phyloP scores from a whole-genome alignment of 2,888 invertebrate genomes.

The Drosophila borborema region DNA sequence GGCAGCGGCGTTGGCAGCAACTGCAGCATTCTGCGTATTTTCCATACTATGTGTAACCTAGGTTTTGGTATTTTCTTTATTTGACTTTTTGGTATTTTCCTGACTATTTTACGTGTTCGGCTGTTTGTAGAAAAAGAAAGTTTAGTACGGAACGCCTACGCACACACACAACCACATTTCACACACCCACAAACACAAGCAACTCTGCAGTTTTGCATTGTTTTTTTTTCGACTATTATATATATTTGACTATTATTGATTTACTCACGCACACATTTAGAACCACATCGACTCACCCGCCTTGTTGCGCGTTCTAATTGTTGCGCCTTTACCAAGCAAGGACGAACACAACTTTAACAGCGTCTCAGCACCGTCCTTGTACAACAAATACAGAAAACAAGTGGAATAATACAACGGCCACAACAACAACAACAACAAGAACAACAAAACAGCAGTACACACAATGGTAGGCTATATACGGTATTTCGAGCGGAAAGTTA shows the following conservation, averaged over 20 bases:
- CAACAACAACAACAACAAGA: slow-evolving; percentile 23
- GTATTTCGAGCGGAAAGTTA: slow-evolving; percentile 6
- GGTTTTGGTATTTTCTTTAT: slow-evolving; percentile 40
- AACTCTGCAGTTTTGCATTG: slow-evolving; percentile 12
- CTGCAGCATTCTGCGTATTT: slow-evolving; percentile 62
- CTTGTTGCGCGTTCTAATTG: slow-evolving; percentile 74
- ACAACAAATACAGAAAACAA: slow-evolving; percentile 42
- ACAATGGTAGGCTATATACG: slow-evolving; percentile 1
- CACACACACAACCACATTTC: slow-evolving; percentile 16
- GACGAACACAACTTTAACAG: slow-evolving; percentile 49
- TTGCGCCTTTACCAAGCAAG: slow-evolving; percentile 67
- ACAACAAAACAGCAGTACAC: slow-evolving; percentile 4
- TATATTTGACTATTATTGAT: slow-evolving; percentile 4
- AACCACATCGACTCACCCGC: slow-evolving; percentile 42
- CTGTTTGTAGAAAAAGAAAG: slow-evolving; percentile 75
- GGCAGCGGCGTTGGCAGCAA: slow-evolving; percentile 26
- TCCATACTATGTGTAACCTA: slow-evolving; percentile 63
- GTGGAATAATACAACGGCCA: slow-evolving; percentile 13
- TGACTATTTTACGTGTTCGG: slow-evolving; percentile 26
- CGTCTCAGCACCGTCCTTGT: slow-evolving; percentile 56
- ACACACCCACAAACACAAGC: slow-evolving; percentile 23
- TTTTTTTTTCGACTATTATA: not conserved
- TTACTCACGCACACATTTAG: slow-evolving; percentile 22
- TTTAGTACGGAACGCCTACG: slow-evolving; percentile 64
- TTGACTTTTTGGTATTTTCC: slow-evolving; percentile 50